phyloP scores from a whole-genome alignment of 92 coral and sea anemone species.

The Blastomussa wellsi region DNA sequence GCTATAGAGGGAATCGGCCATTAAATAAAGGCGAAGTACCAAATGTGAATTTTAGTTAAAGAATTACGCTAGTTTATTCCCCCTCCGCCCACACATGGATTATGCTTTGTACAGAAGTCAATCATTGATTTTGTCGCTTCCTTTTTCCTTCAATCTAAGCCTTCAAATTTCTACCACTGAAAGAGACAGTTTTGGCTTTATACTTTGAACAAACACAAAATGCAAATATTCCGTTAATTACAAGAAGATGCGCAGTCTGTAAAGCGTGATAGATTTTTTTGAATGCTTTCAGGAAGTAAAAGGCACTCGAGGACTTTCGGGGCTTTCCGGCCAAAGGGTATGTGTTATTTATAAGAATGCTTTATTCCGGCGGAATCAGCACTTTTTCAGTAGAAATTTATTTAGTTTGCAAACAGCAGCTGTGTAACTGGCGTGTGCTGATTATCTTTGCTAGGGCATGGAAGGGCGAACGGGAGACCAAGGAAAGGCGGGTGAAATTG shows the following conservation, averaged over 20 bases:
- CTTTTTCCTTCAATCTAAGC: no score
- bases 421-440: neutral
- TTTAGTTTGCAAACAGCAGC: neutral
- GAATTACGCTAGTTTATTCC: no score
- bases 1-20: no score
- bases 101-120: no score
- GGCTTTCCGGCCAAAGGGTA: constrained; percentile 54
- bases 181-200: no score
- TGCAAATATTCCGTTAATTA: no score
- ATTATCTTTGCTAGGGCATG: constrained; percentile 11
- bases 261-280: constrained; percentile 6
- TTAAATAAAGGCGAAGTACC: no score
- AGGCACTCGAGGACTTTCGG: constrained; percentile 36
- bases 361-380: no score
- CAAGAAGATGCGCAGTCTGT: neutral
- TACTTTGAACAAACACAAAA: neutral
- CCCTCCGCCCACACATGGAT: no score
- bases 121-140: no score
- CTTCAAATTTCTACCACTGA: no score
- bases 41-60: no score
- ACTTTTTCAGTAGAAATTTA: neutral
- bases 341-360: neutral
- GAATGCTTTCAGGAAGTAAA: constrained; percentile 31
- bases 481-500: constrained; percentile 43
- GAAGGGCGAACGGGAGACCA: constrained; percentile 12